These are phyloP conservation scores for Epinephelus cyanopodus DNA, from an alignment of 2,113 vertebrate species.

Conservation along the genomic window DNA sequence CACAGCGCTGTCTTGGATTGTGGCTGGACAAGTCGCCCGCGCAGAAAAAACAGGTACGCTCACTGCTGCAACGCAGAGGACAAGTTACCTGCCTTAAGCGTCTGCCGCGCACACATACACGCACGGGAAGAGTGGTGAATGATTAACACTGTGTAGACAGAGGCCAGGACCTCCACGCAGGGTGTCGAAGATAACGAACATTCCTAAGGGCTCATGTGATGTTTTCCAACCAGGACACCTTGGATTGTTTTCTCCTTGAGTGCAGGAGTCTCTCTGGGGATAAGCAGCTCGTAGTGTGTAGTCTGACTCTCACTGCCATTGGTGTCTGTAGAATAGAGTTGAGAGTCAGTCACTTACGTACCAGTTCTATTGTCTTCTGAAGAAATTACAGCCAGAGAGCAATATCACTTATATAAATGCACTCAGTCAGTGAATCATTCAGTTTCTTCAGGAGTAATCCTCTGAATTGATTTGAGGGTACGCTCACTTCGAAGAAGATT, in stretches of 20 bases:
- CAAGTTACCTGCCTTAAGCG: neutral
- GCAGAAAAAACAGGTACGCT: slow-evolving; percentile 91
- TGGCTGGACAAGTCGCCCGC: slow-evolving; percentile 93
- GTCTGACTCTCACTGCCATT: neutral
- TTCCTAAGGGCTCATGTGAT: slow-evolving; percentile 70
- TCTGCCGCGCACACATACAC: neutral
- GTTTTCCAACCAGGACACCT: slow-evolving; percentile 46
- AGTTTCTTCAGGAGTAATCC: neutral
- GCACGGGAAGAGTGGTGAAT: slow-evolving; percentile 53
- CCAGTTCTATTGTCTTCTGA: neutral
- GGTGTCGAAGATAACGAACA: slow-evolving; percentile 66
- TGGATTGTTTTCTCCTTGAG: slow-evolving; percentile 37
- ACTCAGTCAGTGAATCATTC: neutral
- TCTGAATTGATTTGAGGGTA: neutral
- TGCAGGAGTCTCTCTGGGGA: slow-evolving; percentile 11
- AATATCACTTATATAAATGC: neutral
- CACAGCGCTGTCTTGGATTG: slow-evolving; percentile 93
- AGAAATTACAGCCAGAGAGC: neutral
- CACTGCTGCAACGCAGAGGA: neutral
- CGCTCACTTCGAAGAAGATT: neutral
- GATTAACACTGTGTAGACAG: slow-evolving; percentile 70
- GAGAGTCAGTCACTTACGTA: neutral
- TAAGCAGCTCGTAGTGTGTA: neutral
- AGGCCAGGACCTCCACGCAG: slow-evolving; percentile 59
- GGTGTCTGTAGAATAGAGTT: neutral